These are phyloP conservation scores for Thalassophryne amazonica DNA, from an alignment of 2,797 vertebrate species.

Conservation along the genomic window DNA sequence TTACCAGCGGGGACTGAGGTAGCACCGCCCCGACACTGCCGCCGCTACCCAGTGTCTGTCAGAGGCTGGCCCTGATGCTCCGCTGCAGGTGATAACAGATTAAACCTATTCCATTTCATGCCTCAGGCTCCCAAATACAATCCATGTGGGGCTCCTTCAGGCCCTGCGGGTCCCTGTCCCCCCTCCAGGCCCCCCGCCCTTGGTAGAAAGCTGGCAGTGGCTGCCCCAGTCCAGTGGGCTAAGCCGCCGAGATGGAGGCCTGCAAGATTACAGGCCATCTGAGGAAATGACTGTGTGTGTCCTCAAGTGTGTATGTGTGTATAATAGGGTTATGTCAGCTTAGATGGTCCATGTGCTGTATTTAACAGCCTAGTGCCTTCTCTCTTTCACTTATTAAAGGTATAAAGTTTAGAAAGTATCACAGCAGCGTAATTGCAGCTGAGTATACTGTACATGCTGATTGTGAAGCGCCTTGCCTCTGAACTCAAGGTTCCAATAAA, in stretches of 20 bases:
- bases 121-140: conserved; percentile 77
- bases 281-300: conserved; percentile 68
- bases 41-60: conserved; percentile 55
- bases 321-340: conserved; percentile 74
- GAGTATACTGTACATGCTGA: conserved; percentile 46
- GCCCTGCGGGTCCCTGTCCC: conserved; percentile 39
- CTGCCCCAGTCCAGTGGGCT: conserved; percentile 74
- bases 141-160: conserved; percentile 71
- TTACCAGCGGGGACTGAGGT: conserved; percentile 61
- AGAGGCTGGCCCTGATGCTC: conserved; percentile 58
- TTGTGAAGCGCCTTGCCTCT: conserved; percentile 32
- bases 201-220: conserved; percentile 60
- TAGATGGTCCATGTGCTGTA: conserved; percentile 65
- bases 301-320: conserved; percentile 55
- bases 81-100: conserved; percentile 82
- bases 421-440: conserved; percentile 54
- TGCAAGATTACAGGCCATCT: conserved; percentile 72
- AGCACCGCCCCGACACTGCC: conserved; percentile 9
- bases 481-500: conserved; percentile 13
- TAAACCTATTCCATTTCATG: conserved; percentile 84
- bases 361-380: conserved; percentile 63
- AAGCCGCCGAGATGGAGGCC: conserved; percentile 73
- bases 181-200: conserved; percentile 40
- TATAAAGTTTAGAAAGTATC: conserved; percentile 62
- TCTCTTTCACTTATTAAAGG: conserved; percentile 66